Base-by-base conservation (phyloP, 2,888 invertebrate species). In the Liodrosophila aerea region DNA sequence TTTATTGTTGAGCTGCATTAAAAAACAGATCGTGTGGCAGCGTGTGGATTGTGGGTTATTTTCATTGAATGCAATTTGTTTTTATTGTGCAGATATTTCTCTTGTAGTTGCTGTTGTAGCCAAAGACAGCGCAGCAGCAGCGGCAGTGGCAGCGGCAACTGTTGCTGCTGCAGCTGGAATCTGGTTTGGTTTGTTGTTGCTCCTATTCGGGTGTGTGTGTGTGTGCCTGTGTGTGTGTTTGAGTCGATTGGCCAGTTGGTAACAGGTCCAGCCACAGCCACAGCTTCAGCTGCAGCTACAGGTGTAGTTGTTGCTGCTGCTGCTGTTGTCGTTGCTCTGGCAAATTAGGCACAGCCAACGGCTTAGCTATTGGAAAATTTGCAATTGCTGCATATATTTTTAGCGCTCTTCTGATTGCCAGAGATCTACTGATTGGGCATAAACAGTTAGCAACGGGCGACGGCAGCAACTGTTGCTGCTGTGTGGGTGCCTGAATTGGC, bases 111-210 rank as follows among this genome's bases (percentile, higher is more conserved):
- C 11, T 36, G 51, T 36, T 11, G 44, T 13, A 44, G 36, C 22
- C 22, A 22, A 22, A 22, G 22, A 22, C 22, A 22, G 22, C 22
- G 22, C 22, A 22, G 22, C 22, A 33, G n/a, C 29, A 7, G n/a
- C 13, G 22, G 12, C 27, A 11, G 31, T 36, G 34, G 15, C 13
- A 8, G 27, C 8, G 7, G n/a, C 16, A 37, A 16, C 51, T 47
- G 41, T 59, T 54, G 31, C 51, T 65, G 49, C 36, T 64, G 73
- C 75, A 66, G 63, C 70, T 73, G 75, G 73, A 83, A 83, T 81
- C 81, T 81, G 81, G 81, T 81, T 81, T 76, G 53, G 43, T 59
- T 64, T 61, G 71, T 54, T 53, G 64, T 33, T 71, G 71, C 71
- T 70, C 70, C 57, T 62, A 62, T 71, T 71, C 34, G 56, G 33